Evolutionary conservation across 2,113 vertebrate species (phyloP), one percentile per base, ranked within the genome.

Genomic region (Bothrops jararaca): DNA sequence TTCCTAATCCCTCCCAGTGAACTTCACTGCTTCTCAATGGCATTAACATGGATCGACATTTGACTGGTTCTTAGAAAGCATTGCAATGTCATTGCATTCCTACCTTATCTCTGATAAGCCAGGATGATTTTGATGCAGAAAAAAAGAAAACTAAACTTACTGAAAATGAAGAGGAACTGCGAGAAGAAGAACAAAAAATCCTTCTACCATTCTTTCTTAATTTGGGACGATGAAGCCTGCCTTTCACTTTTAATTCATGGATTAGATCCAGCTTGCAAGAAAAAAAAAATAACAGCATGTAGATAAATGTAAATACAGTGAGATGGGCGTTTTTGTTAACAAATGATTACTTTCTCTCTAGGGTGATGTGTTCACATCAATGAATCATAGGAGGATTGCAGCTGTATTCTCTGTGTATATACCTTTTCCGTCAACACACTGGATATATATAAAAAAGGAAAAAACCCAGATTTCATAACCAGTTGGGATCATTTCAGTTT

Each of bases 401-500:
- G 91, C 91, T 91, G 85, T 60, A n/a, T 52, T 34, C 53, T 50
- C 45, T n/a, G 45, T 22, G 8, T 88, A 29, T 90, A 24, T 29
- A n/a, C 48, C 89, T 74, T 90, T 74, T 91, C 85, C 85, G 26
- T 45, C 85, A 53, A 26, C 29, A 9, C 56, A 22, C 57, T 34
- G 45, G 39, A 56, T n/a, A 11, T 29, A 2, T 6, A 69, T n/a
- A 39, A 24, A 58, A n/a, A 12, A n/a, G 2, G 1, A 13, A 23
- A n/a, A 34, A 57, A 48, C 39, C 85, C 56, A 91, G 57, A 87
- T 91, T 91, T 91, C 91, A 52, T 86, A 91, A 91, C 29, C 56
- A 52, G 42, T 48, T 88, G 85, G 56, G 29, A 64, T 64, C 20
- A 34, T 64, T 60, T 91, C 60, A 29, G 50, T 90, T 53, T 26